Conservation (phyloP, 1,140 invertebrate species). For the Nixonia krombeini region DNA sequence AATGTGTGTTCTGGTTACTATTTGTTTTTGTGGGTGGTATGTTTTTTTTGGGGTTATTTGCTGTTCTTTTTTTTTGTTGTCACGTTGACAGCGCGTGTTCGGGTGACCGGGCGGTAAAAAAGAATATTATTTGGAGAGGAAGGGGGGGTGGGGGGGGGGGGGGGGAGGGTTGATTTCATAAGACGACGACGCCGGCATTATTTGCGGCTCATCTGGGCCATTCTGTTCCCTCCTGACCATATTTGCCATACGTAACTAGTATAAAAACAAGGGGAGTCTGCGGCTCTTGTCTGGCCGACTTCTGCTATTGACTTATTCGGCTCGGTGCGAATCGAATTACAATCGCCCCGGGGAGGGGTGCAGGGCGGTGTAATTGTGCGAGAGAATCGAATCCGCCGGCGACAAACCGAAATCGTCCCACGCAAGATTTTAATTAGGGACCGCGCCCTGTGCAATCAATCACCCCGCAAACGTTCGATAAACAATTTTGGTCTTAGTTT, state of each 20-base stretch:
- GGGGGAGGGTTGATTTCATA: too few species aligned
- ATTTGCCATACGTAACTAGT: conserved; percentile 5
- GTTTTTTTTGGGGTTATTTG: too few species aligned
- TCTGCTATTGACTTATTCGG: conserved; percentile 10
- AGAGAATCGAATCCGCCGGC: conserved; percentile 4
- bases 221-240: background rate
- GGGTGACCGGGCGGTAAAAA: too few species aligned
- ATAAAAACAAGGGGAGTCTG: conserved; percentile 11
- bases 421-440: conserved; percentile 3
- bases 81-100: too few species aligned
- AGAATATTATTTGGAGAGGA: too few species aligned
- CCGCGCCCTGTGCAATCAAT: background rate
- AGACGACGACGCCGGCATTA: too few species aligned
- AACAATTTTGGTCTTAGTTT: too few species aligned
- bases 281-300: conserved; percentile 6
- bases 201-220: background rate
- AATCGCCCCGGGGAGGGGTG: background rate
- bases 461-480: too few species aligned
- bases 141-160: too few species aligned
- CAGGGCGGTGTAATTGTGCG: background rate
- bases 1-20: too few species aligned
- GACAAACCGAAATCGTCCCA: background rate
- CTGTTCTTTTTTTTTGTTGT: too few species aligned
- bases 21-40: too few species aligned
- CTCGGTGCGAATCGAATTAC: conserved; percentile 6